These are phyloP conservation scores for Mellilla xanthometata DNA, from an alignment of 2,888 invertebrate species.

Conservation along the genomic window DNA sequence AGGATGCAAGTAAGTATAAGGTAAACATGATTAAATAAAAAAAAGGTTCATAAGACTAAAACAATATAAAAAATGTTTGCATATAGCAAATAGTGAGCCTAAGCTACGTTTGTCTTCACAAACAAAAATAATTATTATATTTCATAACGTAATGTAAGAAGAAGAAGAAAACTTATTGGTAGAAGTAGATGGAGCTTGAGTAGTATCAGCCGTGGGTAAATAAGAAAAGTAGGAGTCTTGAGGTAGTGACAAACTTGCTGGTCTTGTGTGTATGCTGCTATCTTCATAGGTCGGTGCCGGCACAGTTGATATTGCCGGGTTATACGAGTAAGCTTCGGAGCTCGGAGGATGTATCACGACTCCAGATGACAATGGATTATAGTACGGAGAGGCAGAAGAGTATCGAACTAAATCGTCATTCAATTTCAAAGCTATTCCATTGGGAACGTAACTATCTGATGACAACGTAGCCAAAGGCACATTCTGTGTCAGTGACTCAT, in stretches of 20 bases:
- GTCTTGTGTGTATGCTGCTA: constrained; percentile 47
- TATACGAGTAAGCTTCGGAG: constrained; percentile 58
- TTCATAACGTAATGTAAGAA: constrained; percentile 67
- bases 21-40: no score
- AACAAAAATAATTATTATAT: not conserved
- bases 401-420: constrained; percentile 65
- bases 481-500: constrained; percentile 72
- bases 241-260: constrained; percentile 46
- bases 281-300: constrained; percentile 66
- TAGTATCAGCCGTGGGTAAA: constrained; percentile 52
- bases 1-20: no score
- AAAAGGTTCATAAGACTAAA: no score
- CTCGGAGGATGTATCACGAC: constrained; percentile 57
- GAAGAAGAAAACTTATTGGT: constrained; percentile 62
- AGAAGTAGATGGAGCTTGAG: constrained; percentile 47
- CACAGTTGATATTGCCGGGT: constrained; percentile 47
- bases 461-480: constrained; percentile 56
- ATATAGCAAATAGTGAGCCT: no score
- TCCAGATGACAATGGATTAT: constrained; percentile 55
- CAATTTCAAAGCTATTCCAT: constrained; percentile 66
- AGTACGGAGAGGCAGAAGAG: constrained; percentile 54
- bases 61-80: no score
- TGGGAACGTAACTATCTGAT: constrained; percentile 71
- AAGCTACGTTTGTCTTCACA: not conserved
- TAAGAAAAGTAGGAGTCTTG: constrained; percentile 70